A percentile compares a stretch with the other conserved stretches of the same genome.
phyloP scores from a whole-genome alignment of 2,888 invertebrate genomes.

The Caenorhabditis becei region DNA sequence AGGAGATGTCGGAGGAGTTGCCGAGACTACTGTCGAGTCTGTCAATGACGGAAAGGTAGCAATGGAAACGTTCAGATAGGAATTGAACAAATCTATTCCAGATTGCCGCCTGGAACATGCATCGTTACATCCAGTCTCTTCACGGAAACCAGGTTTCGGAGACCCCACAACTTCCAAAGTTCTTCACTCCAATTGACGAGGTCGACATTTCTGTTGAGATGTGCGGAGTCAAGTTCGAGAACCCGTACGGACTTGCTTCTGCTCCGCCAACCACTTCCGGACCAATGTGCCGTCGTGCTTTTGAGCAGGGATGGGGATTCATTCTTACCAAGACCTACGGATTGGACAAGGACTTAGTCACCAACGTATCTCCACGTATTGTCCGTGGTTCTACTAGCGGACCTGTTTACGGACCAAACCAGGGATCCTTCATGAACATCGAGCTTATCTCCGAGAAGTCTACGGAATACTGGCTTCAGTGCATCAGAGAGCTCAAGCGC shows the following conservation, averaged over 20 bases:
- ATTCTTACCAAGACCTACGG: constrained; percentile 97
- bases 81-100: constrained; percentile 28
- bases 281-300: constrained; percentile 93
- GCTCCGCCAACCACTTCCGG: constrained; percentile 94
- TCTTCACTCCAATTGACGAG: constrained; percentile 93
- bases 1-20: constrained; percentile 94
- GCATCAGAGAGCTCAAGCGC: constrained; percentile 88
- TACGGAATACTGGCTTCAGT: constrained; percentile 93
- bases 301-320: constrained; percentile 97
- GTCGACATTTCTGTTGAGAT: constrained; percentile 95
- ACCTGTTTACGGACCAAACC: constrained; percentile 90
- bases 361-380: constrained; percentile 97
- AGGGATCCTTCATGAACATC: constrained; percentile 94
- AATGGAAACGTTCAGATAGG: constrained; percentile 85
- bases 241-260: constrained; percentile 97
- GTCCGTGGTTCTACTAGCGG: constrained; percentile 94
- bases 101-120: constrained; percentile 86
- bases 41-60: constrained; percentile 99
- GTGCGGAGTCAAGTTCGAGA: constrained; percentile 94
- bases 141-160: constrained; percentile 85
- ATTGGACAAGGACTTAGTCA: constrained; percentile 94
- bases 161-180: constrained; percentile 90
- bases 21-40: constrained; percentile 97
- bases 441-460: constrained; percentile 98
- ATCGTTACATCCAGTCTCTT: constrained; percentile 89